Percentiles rank a stretch among this genome's conserved stretches.
These are phyloP conservation scores for Paradisaea rubra DNA, from an alignment of 2,113 vertebrate genomes.

Conservation along the genomic window DNA sequence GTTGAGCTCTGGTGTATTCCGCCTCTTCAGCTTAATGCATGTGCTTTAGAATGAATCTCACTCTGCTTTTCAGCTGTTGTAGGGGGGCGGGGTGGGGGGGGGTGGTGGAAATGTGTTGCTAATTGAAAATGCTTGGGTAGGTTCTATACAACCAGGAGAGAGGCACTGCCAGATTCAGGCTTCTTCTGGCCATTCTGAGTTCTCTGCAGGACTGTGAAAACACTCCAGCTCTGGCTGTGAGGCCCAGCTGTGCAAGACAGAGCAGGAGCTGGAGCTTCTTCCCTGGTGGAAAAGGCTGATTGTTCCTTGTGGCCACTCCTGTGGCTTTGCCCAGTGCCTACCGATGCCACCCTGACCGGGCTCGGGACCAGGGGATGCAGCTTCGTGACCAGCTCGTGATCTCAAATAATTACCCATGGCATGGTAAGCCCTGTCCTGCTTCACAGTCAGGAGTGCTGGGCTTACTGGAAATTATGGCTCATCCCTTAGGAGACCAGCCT, in stretches of 20 bases:
- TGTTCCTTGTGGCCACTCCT: not conserved
- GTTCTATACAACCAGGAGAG: not conserved
- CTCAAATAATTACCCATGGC: not conserved
- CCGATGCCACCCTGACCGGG: rapidly evolving
- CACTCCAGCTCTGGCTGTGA: not conserved
- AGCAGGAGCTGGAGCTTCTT: not conserved
- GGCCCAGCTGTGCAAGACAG: not conserved
- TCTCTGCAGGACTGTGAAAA: not conserved
- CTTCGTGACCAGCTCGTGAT: not conserved
- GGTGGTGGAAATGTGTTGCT: not conserved
- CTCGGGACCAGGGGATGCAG: not conserved
- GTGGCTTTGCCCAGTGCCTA: not conserved
- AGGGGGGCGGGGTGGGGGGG: too few species aligned
- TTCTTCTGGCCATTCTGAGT: not conserved
- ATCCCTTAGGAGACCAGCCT: not conserved
- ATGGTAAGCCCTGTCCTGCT: not conserved
- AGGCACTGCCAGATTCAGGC: not conserved
- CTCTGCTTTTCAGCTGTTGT: not conserved
- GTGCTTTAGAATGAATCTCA: not conserved
- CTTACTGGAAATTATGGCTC: not conserved
- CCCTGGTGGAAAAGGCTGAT: rapidly evolving
- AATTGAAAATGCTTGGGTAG: not conserved
- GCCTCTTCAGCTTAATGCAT: not conserved
- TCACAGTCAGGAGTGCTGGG: not conserved
- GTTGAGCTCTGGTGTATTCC: not conserved